Percentiles rank a stretch among this genome's conserved stretches.
Evolutionary conservation across 2,113 vertebrate genomes (phyloP).

Genomic region (Psilopsiagon aurifrons): DNA sequence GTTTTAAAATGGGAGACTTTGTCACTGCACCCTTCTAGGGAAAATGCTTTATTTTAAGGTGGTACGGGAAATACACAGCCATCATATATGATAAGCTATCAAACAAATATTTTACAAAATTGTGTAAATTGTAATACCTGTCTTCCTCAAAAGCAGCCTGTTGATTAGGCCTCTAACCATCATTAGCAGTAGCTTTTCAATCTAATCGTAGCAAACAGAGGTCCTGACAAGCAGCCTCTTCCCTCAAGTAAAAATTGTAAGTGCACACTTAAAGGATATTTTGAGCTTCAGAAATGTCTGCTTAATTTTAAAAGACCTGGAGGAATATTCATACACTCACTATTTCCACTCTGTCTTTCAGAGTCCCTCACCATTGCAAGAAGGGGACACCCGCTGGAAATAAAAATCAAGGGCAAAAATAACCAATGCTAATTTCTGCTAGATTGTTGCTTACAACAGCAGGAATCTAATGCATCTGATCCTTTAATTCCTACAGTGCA

Average conservation of each 20-base stretch:
- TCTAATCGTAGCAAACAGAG: not conserved
- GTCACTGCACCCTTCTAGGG: not conserved
- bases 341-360: not conserved
- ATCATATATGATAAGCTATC: not conserved
- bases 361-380: not conserved
- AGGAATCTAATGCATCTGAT: not conserved
- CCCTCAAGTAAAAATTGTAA: not conserved
- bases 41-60: not conserved
- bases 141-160: not conserved
- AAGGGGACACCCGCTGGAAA: conserved; percentile 14
- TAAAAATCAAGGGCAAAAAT: not conserved
- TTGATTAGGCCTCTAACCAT: not conserved
- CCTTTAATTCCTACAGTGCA: not conserved
- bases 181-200: not conserved
- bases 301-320: not conserved
- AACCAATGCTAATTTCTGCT: not conserved
- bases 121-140: not conserved
- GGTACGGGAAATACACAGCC: not conserved
- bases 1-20: not conserved
- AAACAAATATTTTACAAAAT: not conserved
- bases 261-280: not conserved
- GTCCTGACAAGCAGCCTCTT: not conserved
- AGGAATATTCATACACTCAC: not conserved
- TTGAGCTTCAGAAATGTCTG: not conserved
- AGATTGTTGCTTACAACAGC: not conserved